These are phyloP conservation scores for Apocheima hispidaria DNA, from an alignment of 2,888 invertebrate species.

Conservation along the genomic window DNA sequence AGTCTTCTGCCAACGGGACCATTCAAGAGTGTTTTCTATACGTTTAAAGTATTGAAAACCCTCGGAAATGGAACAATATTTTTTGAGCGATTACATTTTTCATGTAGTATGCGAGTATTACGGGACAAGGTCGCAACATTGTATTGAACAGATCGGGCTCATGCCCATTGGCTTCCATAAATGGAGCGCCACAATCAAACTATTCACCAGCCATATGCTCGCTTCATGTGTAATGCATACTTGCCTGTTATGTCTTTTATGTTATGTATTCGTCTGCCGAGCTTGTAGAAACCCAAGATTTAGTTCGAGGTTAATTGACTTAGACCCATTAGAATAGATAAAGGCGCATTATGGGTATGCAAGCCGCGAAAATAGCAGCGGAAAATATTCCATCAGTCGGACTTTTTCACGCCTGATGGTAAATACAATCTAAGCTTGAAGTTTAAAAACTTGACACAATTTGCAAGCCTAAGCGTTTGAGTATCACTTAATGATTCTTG, in stretches of 20 bases:
- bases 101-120: not conserved
- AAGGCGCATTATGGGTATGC: slow-evolving; percentile 6
- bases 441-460: not conserved
- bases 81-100: not conserved
- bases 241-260: slow-evolving; percentile 22
- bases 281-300: slow-evolving; percentile 31
- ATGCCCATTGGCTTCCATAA: slow-evolving; percentile 44
- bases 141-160: slow-evolving; percentile 26
- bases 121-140: slow-evolving; percentile 35
- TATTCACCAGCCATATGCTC: slow-evolving; percentile 57
- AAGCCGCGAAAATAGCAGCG: not conserved
- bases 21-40: too few species aligned
- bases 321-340: slow-evolving; percentile 5
- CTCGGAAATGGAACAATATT: not conserved
- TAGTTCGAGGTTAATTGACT: slow-evolving; percentile 24
- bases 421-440: not conserved
- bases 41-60: not conserved
- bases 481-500: not conserved
- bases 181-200: slow-evolving; percentile 53
- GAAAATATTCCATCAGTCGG: slow-evolving; percentile 1
- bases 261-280: too few species aligned
- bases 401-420: not conserved
- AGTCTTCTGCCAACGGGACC: not conserved
- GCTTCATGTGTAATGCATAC: slow-evolving; percentile 43
- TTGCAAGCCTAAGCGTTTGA: not conserved